Evolutionary conservation across 1,140 invertebrate species (phyloP), one percentile per base, ranked within the genome.

Genomic region (Idris sp.): DNA sequence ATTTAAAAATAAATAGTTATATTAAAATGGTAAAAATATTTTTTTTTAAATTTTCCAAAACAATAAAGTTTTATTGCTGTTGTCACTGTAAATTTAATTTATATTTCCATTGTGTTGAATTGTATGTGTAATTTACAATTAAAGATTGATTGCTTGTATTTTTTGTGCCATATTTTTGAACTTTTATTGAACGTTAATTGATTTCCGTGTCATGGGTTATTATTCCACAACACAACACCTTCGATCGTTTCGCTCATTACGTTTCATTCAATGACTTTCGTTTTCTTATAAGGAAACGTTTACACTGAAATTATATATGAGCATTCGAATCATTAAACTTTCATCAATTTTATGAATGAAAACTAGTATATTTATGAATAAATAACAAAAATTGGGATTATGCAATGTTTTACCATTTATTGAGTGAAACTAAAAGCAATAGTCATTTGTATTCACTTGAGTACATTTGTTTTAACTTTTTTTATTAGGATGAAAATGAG

Each of bases 211-310:
- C 30, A 31, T 25, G 4, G 33, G 61, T 53, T 65, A 48, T 46
- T 59, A 44, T 58, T 43, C 15, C 16, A 16, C 40, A 18, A 22
- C 13, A 38, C 5, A 58, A 46, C 13, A 62, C 26, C 35, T 49
- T 49, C 46, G 30, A 41, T 44, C 41, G 35, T 51, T 41, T 49
- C 22, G 28, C 13, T 54, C 22, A 49, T 51, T 49, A 43, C 8
- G 33, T 49, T 48, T 68, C 28, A 35, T 51, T 49, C 22, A 51
- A 58, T 68, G 43, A 58, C 49, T 68, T 68, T 48, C 31, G 6
- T 41, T 67, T 68, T 68, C 51, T 11, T 56, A 56, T 40, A 40
- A 48, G 43, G 62, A 56, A 67, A 67, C 26, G 25, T 56, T 43
- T 19, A 44, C 36, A 44, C 30, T 35, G 35, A 49, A 61, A 61